Conservation (phyloP, 1,140 invertebrate species). For the Hyles euphorbiae region DNA sequence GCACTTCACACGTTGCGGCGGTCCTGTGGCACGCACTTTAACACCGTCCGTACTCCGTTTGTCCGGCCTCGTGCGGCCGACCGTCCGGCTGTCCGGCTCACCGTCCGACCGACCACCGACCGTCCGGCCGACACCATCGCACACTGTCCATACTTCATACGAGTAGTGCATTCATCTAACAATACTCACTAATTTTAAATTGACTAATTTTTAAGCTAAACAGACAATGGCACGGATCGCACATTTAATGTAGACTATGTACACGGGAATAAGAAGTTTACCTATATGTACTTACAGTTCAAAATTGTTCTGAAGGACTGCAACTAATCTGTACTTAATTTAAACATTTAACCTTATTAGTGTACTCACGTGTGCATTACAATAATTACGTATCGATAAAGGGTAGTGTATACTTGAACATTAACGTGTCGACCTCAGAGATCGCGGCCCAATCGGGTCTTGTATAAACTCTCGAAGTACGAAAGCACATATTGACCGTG, state of each 20-base stretch:
- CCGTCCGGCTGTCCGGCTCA: too few relatives aligned
- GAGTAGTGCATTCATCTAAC: conserved; percentile 23
- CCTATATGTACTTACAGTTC: conserved; percentile 36
- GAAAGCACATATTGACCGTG: conserved; percentile 27
- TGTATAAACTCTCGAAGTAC: background rate
- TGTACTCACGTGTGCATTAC: conserved; percentile 58
- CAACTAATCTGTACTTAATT: conserved; percentile 55
- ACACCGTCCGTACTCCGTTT: conserved; percentile 24
- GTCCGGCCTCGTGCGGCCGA: conserved; percentile 8
- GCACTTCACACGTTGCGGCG: conserved; percentile 27
- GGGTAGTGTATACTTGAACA: conserved; percentile 49
- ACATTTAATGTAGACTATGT: conserved; percentile 66
- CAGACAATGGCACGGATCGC: conserved; percentile 74
- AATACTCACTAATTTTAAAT: conserved; percentile 57
- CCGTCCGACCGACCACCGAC: too few relatives aligned
- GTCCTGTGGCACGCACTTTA: conserved; percentile 27
- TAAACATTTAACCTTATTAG: conserved; percentile 58
- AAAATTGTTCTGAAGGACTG: conserved; percentile 57
- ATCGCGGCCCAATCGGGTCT: background rate
- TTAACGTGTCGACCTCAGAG: conserved; percentile 31
- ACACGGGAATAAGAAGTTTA: conserved; percentile 61
- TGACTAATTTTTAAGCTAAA: conserved; percentile 69
- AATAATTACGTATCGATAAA: conserved; percentile 64
- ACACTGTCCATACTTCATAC: conserved; percentile 1
- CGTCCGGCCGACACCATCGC: too few relatives aligned